Conservation (phyloP, 2,888 invertebrate genomes). For the Metalampra italica region DNA sequence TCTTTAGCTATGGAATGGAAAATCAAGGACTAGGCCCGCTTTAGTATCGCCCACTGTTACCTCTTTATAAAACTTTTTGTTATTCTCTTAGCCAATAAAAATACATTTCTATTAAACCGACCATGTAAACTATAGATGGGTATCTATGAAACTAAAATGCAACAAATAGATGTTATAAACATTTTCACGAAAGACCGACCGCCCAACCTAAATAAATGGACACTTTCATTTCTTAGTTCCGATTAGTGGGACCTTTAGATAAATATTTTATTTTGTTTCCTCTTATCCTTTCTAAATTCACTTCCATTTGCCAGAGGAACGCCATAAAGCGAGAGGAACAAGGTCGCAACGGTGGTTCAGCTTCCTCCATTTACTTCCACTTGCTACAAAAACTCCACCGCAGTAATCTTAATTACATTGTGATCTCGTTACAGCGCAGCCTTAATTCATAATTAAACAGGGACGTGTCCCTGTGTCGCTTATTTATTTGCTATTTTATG, state of each 20-base stretch:
- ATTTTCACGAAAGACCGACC: too few species aligned
- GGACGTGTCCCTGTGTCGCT: constrained; percentile 63
- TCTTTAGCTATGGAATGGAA: too few species aligned
- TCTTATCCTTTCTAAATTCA: not conserved
- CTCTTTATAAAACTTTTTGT: too few species aligned
- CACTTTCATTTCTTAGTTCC: not conserved
- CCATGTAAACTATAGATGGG: too few species aligned
- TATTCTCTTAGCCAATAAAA: too few species aligned
- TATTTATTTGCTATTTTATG: constrained; percentile 74
- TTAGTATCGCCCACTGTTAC: too few species aligned
- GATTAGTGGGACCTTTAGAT: not conserved
- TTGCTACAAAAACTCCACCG: constrained; percentile 59
- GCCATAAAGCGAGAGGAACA: constrained; percentile 27
- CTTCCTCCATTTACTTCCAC: constrained; percentile 52
- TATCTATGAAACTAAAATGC: too few species aligned
- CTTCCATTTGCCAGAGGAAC: constrained; percentile 2
- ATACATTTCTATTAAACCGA: too few species aligned
- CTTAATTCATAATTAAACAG: constrained; percentile 78
- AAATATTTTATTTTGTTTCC: constrained; percentile 1
- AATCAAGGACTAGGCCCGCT: too few species aligned
- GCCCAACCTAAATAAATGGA: not conserved
- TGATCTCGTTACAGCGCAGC: constrained; percentile 73
- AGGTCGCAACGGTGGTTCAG: constrained; percentile 41
- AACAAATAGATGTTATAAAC: too few species aligned
- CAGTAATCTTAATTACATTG: constrained; percentile 78